Base-by-base conservation (phyloP, 2,888 invertebrate genomes). In the Thumatha senex region DNA sequence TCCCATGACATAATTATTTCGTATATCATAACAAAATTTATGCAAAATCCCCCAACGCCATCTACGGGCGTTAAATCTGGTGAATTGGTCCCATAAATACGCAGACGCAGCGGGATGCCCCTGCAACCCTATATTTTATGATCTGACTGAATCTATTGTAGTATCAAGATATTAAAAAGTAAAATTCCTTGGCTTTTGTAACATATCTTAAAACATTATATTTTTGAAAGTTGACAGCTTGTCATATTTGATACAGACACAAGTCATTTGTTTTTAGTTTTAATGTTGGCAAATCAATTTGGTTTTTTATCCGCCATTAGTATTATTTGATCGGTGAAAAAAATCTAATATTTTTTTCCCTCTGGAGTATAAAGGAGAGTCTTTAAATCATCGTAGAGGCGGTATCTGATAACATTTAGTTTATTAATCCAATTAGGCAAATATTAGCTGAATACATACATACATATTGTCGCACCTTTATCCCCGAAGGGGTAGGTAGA, bases 1-100 rank as follows among this genome's bases (percentile, higher is more conserved):
- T 78, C 78, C 76, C 78, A 81, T 76, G 77, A 70, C 68, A 63
- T 64, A 68, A 70, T 67, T 57, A 72, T 75, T 73, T 72, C 60
- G 54, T 75, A 63, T 70, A 68, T 67, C 61, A 64, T 51, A 50
- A 59, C 58, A 58, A 68, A 74, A 80, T 84, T 78, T 84, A 86
- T 85, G 84, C 86, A 84, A 84, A 80, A 73, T 24, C 63, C 70
- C 33, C 54, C 51, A 58, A 56, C 62, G 62, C 56, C 56, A 56
- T 56, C 53, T 69, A 68, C 66, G 58, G 59, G 75, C 68, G 77
- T 80, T 67, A 76, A 74, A 73, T 70, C 56, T 62, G 51, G 56
- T 67, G 48, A 66, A 72, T 64, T 54, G 58, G 45, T 58, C 49
- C 30, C 46, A 24, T 52, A 51, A 64, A 62, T 56, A 46, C 49